Evolutionary conservation across 2,113 vertebrate species (phyloP).

Genomic region (Microtus pennsylvanicus): DNA sequence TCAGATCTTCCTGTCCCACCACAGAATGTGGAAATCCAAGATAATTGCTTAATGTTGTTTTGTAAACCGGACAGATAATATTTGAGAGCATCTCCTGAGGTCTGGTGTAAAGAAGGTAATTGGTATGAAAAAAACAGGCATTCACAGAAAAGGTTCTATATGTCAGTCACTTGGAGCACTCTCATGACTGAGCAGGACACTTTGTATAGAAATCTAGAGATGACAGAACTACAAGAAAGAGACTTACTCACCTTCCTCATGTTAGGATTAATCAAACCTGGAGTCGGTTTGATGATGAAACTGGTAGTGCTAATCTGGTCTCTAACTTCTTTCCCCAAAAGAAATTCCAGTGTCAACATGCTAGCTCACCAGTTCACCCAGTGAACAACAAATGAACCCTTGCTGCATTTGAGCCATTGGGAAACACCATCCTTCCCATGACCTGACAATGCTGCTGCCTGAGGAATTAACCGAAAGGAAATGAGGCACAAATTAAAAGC

Average conservation of each 20-base stretch:
- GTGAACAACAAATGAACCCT: not conserved
- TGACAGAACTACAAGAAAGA: not conserved
- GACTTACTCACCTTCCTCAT: not conserved
- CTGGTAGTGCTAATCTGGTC: not conserved
- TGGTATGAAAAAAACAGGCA: not conserved
- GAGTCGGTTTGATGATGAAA: not conserved
- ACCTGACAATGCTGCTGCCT: not conserved
- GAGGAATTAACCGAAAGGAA: not conserved
- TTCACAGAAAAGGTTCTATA: no score
- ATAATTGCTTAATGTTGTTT: not conserved
- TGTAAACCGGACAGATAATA: not conserved
- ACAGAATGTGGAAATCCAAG: not conserved
- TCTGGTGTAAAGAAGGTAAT: not conserved
- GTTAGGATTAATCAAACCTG: not conserved
- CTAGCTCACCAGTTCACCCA: not conserved
- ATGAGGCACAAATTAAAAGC: conserved; percentile 18
- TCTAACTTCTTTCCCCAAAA: not conserved
- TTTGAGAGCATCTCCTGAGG: not conserved
- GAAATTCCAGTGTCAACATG: not conserved
- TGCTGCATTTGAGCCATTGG: not conserved
- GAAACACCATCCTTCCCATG: not conserved
- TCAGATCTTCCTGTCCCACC: not conserved
- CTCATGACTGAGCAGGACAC: not conserved
- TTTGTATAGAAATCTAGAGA: not conserved
- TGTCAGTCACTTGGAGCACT: no score